phyloP scores from a whole-genome alignment of 1,140 invertebrate genomes.

The Hestina assimilis region DNA sequence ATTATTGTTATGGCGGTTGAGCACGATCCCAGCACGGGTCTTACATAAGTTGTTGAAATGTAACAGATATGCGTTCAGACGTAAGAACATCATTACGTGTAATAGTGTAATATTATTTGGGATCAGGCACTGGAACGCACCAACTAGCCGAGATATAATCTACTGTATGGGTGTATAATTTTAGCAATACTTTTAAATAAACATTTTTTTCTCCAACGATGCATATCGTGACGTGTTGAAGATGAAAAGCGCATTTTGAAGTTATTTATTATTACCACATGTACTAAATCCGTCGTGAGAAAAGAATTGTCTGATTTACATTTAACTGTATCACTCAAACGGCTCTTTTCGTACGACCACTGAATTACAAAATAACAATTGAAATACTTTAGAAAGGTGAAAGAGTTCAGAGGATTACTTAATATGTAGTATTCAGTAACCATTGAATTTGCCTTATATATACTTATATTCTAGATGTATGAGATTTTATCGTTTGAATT shows the following conservation, averaged over 20 bases:
- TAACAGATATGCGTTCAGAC: conserved; percentile 35
- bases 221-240: background rate
- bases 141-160: background rate
- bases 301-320: conserved; percentile 53
- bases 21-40: conserved; percentile 21
- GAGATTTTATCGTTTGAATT: conserved; percentile 4
- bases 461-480: background rate
- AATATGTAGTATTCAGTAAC: conserved; percentile 15
- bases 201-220: no score
- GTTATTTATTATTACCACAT: background rate
- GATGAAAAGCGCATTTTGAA: background rate
- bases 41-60: conserved; percentile 41
- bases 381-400: conserved; percentile 28
- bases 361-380: no score
- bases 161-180: background rate
- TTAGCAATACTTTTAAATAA: no score
- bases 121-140: conserved; percentile 20
- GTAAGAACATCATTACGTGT: conserved; percentile 24
- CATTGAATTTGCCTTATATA: conserved; percentile 5
- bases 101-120: conserved; percentile 20
- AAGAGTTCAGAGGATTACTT: conserved; percentile 16
- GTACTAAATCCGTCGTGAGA: conserved; percentile 30
- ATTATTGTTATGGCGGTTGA: conserved; percentile 34
- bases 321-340: conserved; percentile 53
- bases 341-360: conserved; percentile 43